These are phyloP conservation scores for Sterna hirundo DNA, from an alignment of 2,113 vertebrate species.

Conservation along the genomic window DNA sequence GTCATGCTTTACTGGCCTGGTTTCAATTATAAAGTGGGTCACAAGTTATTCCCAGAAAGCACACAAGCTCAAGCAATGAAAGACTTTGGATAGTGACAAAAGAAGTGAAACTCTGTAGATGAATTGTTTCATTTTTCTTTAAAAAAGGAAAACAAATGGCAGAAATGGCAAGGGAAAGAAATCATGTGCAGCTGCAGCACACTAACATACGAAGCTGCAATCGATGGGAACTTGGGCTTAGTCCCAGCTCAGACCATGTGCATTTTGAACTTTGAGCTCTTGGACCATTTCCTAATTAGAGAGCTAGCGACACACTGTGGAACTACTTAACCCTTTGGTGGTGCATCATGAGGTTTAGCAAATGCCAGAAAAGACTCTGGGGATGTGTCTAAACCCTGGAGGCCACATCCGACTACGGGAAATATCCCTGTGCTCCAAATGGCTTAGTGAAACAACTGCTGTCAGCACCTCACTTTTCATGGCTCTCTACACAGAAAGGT, in stretches of 20 bases:
- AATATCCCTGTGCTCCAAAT: neutral
- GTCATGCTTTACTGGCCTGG: neutral
- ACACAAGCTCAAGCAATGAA: neutral
- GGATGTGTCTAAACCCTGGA: neutral
- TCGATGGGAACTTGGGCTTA: slow-evolving; percentile 26
- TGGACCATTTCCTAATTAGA: slow-evolving; percentile 45
- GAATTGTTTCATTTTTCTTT: neutral
- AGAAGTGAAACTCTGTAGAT: neutral
- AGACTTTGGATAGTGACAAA: neutral
- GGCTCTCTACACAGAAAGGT: neutral
- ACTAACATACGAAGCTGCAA: neutral
- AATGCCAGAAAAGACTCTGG: neutral
- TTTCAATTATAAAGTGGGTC: slow-evolving; percentile 18
- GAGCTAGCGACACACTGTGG: neutral
- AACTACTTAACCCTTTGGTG: slow-evolving; percentile 29
- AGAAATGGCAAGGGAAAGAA: neutral
- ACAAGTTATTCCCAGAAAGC: neutral
- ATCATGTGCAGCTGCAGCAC: neutral
- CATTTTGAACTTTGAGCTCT: slow-evolving; percentile 51
- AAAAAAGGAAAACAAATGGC: neutral
- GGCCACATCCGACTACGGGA: neutral
- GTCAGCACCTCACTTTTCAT: neutral
- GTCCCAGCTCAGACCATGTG: slow-evolving; percentile 5
- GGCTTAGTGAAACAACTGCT: neutral
- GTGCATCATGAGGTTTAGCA: neutral